These are phyloP conservation scores for Psittacara wagleri DNA, from an alignment of 2,113 vertebrate species.

Conservation along the genomic window DNA sequence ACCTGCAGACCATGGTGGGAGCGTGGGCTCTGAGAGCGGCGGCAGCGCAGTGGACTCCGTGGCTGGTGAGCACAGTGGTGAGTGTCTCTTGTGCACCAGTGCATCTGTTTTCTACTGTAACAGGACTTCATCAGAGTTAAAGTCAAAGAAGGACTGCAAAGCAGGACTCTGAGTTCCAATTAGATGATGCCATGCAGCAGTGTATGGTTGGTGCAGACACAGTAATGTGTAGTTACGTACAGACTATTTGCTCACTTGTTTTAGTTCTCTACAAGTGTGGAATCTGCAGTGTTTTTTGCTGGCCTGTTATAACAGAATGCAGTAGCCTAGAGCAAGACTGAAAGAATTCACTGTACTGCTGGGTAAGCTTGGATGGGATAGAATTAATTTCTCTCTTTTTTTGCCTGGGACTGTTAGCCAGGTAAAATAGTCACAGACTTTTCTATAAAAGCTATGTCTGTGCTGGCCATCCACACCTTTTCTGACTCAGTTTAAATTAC, in stretches of 20 bases:
- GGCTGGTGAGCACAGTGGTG: slow-evolving; percentile 97
- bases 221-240: not conserved
- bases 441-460: not conserved
- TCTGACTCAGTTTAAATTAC: not conserved
- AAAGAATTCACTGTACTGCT: not conserved
- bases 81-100: not conserved
- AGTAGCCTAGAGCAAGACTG: not conserved
- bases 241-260: not conserved
- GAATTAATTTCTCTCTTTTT: not conserved
- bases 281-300: not conserved
- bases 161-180: not conserved
- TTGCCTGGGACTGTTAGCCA: not conserved
- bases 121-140: not conserved
- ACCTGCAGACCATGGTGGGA: slow-evolving; percentile 95
- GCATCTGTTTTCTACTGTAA: not conserved
- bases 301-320: not conserved
- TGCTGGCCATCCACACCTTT: not conserved
- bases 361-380: not conserved
- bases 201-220: not conserved
- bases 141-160: not conserved
- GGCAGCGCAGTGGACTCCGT: slow-evolving; percentile 97
- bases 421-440: not conserved
- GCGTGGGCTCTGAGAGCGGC: slow-evolving; percentile 97
- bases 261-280: not conserved
- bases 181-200: rapidly evolving